Conservation (phyloP, 2,797 vertebrate genomes). For the Alectoris magna region DNA sequence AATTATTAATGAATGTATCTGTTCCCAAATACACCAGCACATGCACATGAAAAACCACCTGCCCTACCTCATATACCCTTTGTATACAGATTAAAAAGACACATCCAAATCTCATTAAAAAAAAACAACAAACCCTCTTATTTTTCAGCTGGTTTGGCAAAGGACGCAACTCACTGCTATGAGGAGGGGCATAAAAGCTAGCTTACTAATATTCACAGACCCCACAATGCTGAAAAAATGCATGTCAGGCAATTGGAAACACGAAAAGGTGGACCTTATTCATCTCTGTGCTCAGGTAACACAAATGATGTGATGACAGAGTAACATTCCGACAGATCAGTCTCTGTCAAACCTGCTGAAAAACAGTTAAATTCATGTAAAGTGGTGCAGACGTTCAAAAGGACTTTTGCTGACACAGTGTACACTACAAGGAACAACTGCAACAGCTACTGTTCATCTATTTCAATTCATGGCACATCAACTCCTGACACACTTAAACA, state of each 20-base stretch:
- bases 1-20: neutral
- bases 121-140: neutral
- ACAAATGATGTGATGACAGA: neutral
- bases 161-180: neutral
- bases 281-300: neutral
- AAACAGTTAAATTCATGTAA: neutral
- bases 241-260: neutral
- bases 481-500: neutral
- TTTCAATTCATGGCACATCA: neutral
- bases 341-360: neutral
- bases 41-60: accelerated
- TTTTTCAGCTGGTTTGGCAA: neutral
- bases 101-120: neutral
- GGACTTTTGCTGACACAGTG: neutral
- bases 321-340: neutral
- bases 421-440: neutral
- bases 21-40: neutral
- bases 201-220: neutral
- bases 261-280: neutral
- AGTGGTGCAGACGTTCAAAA: neutral
- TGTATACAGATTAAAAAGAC: neutral
- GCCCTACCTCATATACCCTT: neutral
- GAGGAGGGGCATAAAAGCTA: neutral
- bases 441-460: neutral
- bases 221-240: neutral